Percentiles rank a stretch among this genome's conserved stretches.
Conservation (phyloP, 1,140 invertebrate genomes). For the Drosophila teissieri region DNA sequence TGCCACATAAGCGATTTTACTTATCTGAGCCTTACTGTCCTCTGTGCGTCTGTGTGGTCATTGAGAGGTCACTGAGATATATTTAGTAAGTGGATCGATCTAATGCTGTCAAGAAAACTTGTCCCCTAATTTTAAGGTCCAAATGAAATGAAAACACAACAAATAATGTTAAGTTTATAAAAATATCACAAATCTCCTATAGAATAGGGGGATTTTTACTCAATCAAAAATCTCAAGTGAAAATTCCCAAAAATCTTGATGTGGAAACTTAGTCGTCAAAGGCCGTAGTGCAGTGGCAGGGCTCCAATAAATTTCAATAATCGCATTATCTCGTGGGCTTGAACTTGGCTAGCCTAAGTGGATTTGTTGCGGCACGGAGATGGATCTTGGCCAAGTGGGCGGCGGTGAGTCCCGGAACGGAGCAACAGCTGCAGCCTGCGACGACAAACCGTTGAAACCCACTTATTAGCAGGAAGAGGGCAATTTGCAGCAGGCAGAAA, state of each 20-base stretch:
- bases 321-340: slow-evolving; percentile 29
- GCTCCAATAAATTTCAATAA: slow-evolving; percentile 37
- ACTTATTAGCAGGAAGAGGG: slow-evolving; percentile 63
- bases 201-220: too few relatives aligned
- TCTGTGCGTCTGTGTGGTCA: slow-evolving; percentile 29
- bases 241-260: neutral
- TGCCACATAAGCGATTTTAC: slow-evolving; percentile 44
- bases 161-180: too few relatives aligned
- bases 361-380: slow-evolving; percentile 18
- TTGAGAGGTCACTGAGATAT: slow-evolving; percentile 41
- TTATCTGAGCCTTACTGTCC: slow-evolving; percentile 33
- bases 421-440: slow-evolving; percentile 27
- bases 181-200: too few relatives aligned
- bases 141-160: too few relatives aligned
- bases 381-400: slow-evolving; percentile 23
- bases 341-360: slow-evolving; percentile 40
- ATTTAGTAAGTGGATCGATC: slow-evolving; percentile 8
- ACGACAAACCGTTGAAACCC: slow-evolving; percentile 47
- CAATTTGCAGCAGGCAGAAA: slow-evolving; percentile 70
- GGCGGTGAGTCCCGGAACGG: slow-evolving; percentile 2
- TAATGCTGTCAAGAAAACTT: neutral
- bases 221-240: neutral
- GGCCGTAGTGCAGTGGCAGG: neutral
- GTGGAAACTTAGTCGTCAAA: neutral
- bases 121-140: too few relatives aligned